A percentile compares a stretch with the other conserved stretches of the same genome.
Evolutionary conservation across 2,888 invertebrate species (phyloP).

Genomic region (Thelaira solivaga): DNA sequence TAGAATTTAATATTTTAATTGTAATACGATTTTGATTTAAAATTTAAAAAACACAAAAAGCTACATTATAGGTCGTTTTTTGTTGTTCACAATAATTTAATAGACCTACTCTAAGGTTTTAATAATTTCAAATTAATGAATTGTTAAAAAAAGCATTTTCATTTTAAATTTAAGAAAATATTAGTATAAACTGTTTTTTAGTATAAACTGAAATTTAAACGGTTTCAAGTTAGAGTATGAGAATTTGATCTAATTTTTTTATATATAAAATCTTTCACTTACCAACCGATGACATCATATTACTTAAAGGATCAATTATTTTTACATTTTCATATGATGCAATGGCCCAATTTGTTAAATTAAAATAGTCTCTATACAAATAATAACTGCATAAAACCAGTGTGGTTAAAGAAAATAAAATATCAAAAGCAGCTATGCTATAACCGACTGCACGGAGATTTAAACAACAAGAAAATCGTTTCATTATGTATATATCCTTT

Average conservation of each 20-base stretch:
- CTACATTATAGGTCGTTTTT: too few species aligned
- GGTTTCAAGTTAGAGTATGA: too few species aligned
- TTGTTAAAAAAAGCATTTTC: too few species aligned
- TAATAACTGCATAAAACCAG: conserved; percentile 70
- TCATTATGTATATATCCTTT: conserved; percentile 64
- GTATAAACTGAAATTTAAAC: too few species aligned
- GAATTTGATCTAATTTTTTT: background rate
- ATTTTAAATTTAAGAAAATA: too few species aligned
- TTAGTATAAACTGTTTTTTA: too few species aligned
- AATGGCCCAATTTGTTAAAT: conserved; percentile 68
- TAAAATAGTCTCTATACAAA: conserved; percentile 70
- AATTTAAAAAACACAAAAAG: too few species aligned
- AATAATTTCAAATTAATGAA: too few species aligned
- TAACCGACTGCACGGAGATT: conserved; percentile 69
- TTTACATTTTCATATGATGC: conserved; percentile 69
- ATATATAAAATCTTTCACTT: conserved; percentile 21
- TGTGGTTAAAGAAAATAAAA: conserved; percentile 67
- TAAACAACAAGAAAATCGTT: conserved; percentile 70
- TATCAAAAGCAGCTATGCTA: conserved; percentile 69
- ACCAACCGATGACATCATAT: conserved; percentile 70
- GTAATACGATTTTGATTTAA: too few species aligned
- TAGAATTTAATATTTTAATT: too few species aligned
- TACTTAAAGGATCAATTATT: conserved; percentile 69
- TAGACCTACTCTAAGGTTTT: too few species aligned
- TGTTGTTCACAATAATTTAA: too few species aligned